Conservation (phyloP, 2,888 invertebrate genomes). For the Buathra laborator region DNA sequence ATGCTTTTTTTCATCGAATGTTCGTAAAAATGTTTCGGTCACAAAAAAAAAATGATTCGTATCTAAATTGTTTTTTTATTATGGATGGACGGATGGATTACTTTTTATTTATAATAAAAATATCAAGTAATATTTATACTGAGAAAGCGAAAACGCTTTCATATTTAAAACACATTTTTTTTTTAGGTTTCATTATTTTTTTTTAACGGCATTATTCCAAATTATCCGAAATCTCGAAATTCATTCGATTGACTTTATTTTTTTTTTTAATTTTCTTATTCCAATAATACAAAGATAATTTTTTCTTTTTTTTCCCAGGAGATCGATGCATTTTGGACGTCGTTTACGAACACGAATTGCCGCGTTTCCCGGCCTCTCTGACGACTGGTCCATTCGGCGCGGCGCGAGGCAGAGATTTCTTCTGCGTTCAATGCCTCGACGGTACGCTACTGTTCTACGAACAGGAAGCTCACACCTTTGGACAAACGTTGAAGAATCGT, state of each 20-base stretch:
- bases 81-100: too few relatives aligned
- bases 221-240: not conserved
- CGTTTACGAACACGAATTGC: constrained; percentile 93
- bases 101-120: too few relatives aligned
- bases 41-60: too few relatives aligned
- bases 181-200: too few relatives aligned
- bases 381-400: constrained; percentile 95
- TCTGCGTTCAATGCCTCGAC: constrained; percentile 96
- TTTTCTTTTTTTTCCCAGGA: constrained; percentile 85
- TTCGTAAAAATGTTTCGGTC: too few relatives aligned
- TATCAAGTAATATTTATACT: not conserved
- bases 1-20: too few relatives aligned
- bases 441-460: constrained; percentile 96
- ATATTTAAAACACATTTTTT: not conserved
- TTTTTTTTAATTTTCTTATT: not conserved
- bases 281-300: not conserved
- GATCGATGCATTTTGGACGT: constrained; percentile 90
- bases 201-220: too few relatives aligned
- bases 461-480: constrained; percentile 95
- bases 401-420: constrained; percentile 93
- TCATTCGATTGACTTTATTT: not conserved
- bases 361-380: constrained; percentile 91
- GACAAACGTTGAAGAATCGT: constrained; percentile 92
- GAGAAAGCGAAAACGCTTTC: not conserved
- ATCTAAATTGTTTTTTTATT: too few relatives aligned